These are phyloP conservation scores for Limnephilus lunatus DNA, from an alignment of 2,888 invertebrate genomes.

Conservation along the genomic window DNA sequence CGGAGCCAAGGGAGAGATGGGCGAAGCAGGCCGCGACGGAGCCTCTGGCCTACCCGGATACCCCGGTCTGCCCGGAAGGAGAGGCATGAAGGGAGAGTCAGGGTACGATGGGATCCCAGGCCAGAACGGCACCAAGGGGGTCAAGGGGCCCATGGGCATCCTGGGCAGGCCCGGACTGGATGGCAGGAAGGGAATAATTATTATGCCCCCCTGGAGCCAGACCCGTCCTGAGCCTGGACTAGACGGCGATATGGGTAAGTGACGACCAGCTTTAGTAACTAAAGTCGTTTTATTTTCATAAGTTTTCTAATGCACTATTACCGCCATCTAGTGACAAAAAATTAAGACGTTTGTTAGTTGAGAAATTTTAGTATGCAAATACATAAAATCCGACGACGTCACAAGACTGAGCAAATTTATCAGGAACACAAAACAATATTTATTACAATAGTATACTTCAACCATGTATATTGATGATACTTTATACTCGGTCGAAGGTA, in stretches of 20 bases:
- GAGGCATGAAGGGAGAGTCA: slow-evolving; percentile 73
- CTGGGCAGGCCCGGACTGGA: slow-evolving; percentile 26
- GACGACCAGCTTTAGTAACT: neutral
- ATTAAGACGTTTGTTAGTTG: too few relatives aligned
- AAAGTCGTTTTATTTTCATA: too few relatives aligned
- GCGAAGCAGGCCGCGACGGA: slow-evolving; percentile 68
- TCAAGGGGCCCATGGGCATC: slow-evolving; percentile 28
- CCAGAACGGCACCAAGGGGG: slow-evolving; percentile 36
- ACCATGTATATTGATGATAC: too few relatives aligned
- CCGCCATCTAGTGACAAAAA: too few relatives aligned
- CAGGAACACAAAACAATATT: too few relatives aligned
- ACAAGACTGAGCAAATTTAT: too few relatives aligned
- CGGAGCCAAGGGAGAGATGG: slow-evolving; percentile 67
- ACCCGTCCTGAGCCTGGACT: neutral
- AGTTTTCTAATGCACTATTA: too few relatives aligned
- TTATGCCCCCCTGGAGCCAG: slow-evolving; percentile 28
- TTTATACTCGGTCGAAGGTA: too few relatives aligned
- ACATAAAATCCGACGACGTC: too few relatives aligned
- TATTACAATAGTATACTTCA: too few relatives aligned
- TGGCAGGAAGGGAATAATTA: slow-evolving; percentile 30
- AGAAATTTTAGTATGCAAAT: too few relatives aligned
- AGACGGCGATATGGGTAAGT: neutral
- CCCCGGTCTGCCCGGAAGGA: slow-evolving; percentile 71
- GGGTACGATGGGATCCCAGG: slow-evolving; percentile 52
- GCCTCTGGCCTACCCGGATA: slow-evolving; percentile 69